Conservation (phyloP, 1,140 invertebrate genomes). For the Lamellibrachia luymesi region DNA sequence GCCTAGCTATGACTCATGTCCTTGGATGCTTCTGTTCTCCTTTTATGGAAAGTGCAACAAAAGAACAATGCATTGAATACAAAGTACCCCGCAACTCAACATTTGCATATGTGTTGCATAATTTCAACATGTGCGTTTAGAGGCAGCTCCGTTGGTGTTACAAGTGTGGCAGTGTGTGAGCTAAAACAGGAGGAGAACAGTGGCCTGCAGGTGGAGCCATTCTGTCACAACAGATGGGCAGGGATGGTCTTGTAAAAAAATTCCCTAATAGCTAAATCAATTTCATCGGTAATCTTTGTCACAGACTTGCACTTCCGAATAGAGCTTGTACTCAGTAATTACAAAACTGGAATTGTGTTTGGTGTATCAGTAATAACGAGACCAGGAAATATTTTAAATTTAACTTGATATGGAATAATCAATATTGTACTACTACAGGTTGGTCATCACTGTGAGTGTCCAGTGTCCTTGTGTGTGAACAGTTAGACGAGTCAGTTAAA, state of each 20-base stretch:
- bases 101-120: neutral
- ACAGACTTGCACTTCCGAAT: neutral
- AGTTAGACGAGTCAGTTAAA: neutral
- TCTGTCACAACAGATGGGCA: neutral
- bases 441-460: neutral
- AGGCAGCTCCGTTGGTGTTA: neutral
- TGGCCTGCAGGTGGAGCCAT: neutral
- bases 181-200: neutral
- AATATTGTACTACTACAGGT: neutral
- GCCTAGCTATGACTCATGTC: neutral
- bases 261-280: neutral
- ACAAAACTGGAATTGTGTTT: neutral
- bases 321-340: neutral
- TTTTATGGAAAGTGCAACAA: neutral
- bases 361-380: neutral
- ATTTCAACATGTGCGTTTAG: neutral
- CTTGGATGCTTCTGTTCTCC: neutral
- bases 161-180: neutral
- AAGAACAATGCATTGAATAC: neutral
- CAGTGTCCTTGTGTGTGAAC: neutral
- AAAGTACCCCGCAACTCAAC: neutral
- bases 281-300: neutral
- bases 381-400: neutral
- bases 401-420: neutral
- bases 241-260: neutral